Conservation (phyloP, 1,140 invertebrate species). For the Lamellibrachia luymesi region DNA sequence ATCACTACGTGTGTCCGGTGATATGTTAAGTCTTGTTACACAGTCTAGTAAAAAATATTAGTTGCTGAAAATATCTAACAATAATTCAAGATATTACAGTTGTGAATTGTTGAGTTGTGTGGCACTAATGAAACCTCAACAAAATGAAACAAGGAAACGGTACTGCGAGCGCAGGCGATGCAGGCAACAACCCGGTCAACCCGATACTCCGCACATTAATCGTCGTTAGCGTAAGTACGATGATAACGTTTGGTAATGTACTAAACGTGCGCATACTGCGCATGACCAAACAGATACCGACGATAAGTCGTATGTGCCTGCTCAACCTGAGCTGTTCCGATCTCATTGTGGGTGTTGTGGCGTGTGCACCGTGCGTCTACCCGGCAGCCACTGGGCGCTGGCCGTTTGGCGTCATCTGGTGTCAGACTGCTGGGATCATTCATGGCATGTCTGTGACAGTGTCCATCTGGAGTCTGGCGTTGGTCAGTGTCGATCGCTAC, state of each 20-base stretch:
- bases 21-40: not conserved
- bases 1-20: no score
- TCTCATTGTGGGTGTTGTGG: conserved; percentile 28
- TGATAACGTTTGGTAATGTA: conserved; percentile 30
- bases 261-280: conserved; percentile 30
- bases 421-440: conserved; percentile 31
- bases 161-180: not conserved
- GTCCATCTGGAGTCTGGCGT: conserved; percentile 34
- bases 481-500: conserved; percentile 34
- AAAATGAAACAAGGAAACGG: not conserved
- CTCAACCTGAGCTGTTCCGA: conserved; percentile 33
- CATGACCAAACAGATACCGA: conserved; percentile 26
- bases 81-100: not conserved
- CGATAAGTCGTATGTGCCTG: conserved; percentile 26
- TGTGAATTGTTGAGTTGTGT: not conserved
- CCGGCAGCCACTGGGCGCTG: conserved; percentile 25
- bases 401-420: conserved; percentile 32
- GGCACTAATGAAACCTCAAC: not conserved
- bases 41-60: not conserved
- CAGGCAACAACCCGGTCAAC: not conserved
- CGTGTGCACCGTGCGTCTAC: conserved; percentile 29
- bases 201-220: not conserved
- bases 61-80: not conserved
- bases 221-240: not conserved
- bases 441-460: conserved; percentile 33